Base-by-base conservation (phyloP, 35 echinoderm and acorn worm genomes). In the Chiridota heheva region DNA sequence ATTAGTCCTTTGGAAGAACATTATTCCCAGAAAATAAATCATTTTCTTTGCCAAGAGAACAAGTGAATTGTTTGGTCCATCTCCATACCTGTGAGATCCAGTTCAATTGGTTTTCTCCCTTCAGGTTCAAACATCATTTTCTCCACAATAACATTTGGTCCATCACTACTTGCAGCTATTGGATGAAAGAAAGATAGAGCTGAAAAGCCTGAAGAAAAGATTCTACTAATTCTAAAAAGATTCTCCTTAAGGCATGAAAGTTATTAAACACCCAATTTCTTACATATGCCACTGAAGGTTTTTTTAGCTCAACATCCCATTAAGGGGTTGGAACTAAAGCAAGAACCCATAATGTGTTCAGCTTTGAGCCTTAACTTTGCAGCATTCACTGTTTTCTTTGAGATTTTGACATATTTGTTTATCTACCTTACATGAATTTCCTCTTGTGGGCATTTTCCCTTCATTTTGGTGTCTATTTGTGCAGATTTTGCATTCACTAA, bases 71-170 rank as follows among this genome's bases (percentile, higher is more conserved):
- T 51, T 51, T 26, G 24, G n/a, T 26, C 4, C 4, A 26, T 61
- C 40, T 7, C 5, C 63, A 26, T 47, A 89, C 86, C 86, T 71
- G 78, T 83, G 30, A 89, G 58, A 36, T 89, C 86, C 18, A 89
- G 15, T 2, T 60, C 30, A 2, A 82, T 74, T 20, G 62, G 66
- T 1, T 82, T 69, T 49, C 57, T 69, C 29, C 57, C 77, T 7
- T 73, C 69, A 2, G 42, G n/a, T 3, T 34, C 33, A 5, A 89
- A 33, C 37, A 29, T 24, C 77, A 89, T 82, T 42, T 65, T 44
- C 39, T 74, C 46, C 48, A 89, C 78, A 22, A 72, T 12, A 30
- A 89, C 86, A 17, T 66, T 73, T 4, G 37, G 5, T 28, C 77
- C 77, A 60, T 80, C 86, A 17, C 40, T 49, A 70, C 61, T 46